Base-by-base conservation (phyloP, 2,888 invertebrate genomes). In the Abscondita cerata region DNA sequence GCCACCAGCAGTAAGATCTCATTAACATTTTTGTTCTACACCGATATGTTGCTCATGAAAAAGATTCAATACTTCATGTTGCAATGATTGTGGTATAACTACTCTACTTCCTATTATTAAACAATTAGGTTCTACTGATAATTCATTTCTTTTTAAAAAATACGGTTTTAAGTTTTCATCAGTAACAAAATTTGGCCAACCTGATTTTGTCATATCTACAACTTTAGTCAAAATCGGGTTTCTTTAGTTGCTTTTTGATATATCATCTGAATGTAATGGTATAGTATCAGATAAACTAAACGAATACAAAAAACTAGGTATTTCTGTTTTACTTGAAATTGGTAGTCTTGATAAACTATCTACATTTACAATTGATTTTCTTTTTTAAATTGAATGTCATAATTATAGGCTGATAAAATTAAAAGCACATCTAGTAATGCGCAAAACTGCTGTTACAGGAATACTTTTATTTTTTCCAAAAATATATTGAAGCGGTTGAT, bases 401-500 rank as follows among this genome's bases (percentile, higher is more conserved):
- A 46, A 8, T 15, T 4, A 46, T 46, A 46, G 3, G 15, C 46
- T 6, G 46, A 46, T 15, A 46, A 15, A 3, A n/a, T 46, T n/a
- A 46, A 46, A 16, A 8, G 46, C 15, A 13, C 46, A 46, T 16
- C 46, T 13, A 11, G 15, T 15, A 13, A 46, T 46, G 13, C 13
- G 11, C 4, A 18, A 11, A 16, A 18, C 46, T 16, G 46, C 46
- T 9, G 46, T 15, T 15, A 15, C 18, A 12, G 48, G 13, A 48
- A 48, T 48, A 13, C 31, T 13, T 25, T 48, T 48, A 13, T 19
- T 13, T 48, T 11, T 48, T 20, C 44, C 16, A 46, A 64, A 57
- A 33, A 62, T 59, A 18, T 52, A 52, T 36, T 55, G 16, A 11
- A 65, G 31, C 11, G 65, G 59, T 59, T 51, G 13, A 15, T 62